A percentile compares a stretch with the other conserved stretches of the same genome.
phyloP scores from a whole-genome alignment of 1,140 invertebrate species.

The Grapholita molesta region DNA sequence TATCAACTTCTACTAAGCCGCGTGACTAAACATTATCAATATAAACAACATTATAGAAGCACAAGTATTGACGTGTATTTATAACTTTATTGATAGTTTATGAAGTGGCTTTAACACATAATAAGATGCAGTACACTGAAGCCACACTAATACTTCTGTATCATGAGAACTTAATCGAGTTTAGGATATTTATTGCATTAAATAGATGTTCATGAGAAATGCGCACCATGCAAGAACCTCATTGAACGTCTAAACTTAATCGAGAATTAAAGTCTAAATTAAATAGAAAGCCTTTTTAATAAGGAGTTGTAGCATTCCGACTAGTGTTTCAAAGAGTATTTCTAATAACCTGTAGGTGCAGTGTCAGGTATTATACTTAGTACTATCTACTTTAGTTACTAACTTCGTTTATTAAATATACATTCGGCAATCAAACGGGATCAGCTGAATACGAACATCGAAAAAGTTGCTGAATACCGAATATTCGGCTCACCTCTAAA shows the following conservation, averaged over 20 bases:
- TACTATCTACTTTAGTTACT: too few species aligned
- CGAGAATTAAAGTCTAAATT: neutral
- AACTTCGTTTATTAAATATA: too few species aligned
- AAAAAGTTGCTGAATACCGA: too few species aligned
- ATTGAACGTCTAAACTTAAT: neutral
- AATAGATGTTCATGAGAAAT: neutral
- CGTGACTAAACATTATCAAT: neutral
- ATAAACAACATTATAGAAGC: slow-evolving; percentile 4
- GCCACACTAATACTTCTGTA: neutral
- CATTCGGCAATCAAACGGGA: too few species aligned
- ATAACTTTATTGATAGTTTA: neutral
- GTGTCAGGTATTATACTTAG: too few species aligned
- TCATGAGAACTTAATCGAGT: neutral
- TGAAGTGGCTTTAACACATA: neutral
- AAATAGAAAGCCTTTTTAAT: neutral
- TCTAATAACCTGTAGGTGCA: too few species aligned
- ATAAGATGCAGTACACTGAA: neutral
- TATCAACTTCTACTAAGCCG: neutral
- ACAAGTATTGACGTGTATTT: neutral
- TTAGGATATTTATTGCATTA: neutral
- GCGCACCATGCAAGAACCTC: too few species aligned
- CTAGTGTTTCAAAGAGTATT: too few species aligned
- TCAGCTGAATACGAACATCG: too few species aligned
- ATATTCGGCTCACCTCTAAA: too few species aligned
- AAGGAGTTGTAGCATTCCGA: neutral